A percentile compares a stretch with the other conserved stretches of the same genome.
phyloP scores from a whole-genome alignment of 2,888 invertebrate genomes.

The Erebia palarica region DNA sequence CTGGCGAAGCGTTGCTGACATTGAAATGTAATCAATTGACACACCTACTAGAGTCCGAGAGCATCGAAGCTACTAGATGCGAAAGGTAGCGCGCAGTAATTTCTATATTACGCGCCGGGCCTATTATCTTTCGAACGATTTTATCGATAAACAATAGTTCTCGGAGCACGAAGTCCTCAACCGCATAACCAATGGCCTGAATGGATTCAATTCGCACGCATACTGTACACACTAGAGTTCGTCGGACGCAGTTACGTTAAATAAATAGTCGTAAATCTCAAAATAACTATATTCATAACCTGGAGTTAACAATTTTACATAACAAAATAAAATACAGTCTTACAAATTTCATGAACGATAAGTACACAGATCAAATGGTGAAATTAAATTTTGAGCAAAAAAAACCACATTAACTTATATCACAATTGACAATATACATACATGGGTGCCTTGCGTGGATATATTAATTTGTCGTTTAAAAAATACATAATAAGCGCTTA shows the following conservation, averaged over 20 bases:
- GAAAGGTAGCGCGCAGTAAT: too few species aligned
- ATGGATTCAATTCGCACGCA: too few species aligned
- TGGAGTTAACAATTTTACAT: constrained; percentile 78
- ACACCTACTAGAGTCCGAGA: too few species aligned
- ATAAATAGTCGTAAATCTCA: constrained; percentile 58
- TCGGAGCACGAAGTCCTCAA: too few species aligned
- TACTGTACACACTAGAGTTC: too few species aligned
- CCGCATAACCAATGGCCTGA: too few species aligned
- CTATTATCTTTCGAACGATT: too few species aligned
- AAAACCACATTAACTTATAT: constrained; percentile 70
- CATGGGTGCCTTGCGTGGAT: constrained; percentile 51
- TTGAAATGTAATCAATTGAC: too few species aligned
- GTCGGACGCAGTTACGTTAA: constrained; percentile 1
- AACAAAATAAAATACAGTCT: constrained; percentile 81
- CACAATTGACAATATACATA: constrained; percentile 74
- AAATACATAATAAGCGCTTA: constrained; percentile 27
- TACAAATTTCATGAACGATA: constrained; percentile 80
- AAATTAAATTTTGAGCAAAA: constrained; percentile 73
- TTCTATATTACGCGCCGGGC: too few species aligned
- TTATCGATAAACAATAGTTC: too few species aligned
- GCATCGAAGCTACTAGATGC: too few species aligned
- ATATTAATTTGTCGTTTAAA: constrained; percentile 29
- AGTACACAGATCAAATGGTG: constrained; percentile 72
- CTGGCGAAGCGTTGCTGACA: too few species aligned
- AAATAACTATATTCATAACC: constrained; percentile 81